Percentiles rank a stretch among this genome's conserved stretches.
Conservation (phyloP, 2,888 invertebrate genomes). For the Nipponacmea schrenckii region DNA sequence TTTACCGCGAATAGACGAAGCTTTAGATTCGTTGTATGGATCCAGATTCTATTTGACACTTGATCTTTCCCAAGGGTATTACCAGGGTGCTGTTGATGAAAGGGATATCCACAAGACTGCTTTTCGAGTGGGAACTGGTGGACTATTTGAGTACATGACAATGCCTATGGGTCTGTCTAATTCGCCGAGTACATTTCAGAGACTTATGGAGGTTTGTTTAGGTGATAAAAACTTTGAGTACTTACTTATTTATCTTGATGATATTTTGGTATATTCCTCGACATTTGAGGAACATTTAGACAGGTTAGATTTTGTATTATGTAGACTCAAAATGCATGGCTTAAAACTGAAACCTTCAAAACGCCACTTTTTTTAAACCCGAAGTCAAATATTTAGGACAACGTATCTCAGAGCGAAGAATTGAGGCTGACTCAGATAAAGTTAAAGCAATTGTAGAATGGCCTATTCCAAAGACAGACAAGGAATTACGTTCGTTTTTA, state of each 20-base stretch:
- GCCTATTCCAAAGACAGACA: not conserved
- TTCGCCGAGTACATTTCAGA: constrained; percentile 35
- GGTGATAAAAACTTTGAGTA: constrained; percentile 34
- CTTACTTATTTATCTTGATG: constrained; percentile 37
- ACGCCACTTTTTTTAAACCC: constrained; percentile 24
- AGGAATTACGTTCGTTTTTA: constrained; percentile 16
- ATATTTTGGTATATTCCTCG: constrained; percentile 34
- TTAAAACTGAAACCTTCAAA: constrained; percentile 33
- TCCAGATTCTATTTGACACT: constrained; percentile 20
- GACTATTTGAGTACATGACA: constrained; percentile 30
- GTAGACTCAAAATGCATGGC: constrained; percentile 14
- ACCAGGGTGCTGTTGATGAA: constrained; percentile 34
- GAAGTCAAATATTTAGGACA: constrained; percentile 23
- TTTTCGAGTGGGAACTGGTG: constrained; percentile 19
- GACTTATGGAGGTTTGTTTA: constrained; percentile 35
- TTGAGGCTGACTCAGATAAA: constrained; percentile 30
- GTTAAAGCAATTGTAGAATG: constrained; percentile 28
- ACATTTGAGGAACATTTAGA: constrained; percentile 26
- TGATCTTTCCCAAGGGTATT: constrained; percentile 37
- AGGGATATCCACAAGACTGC: constrained; percentile 37
- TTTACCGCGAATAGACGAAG: constrained; percentile 33
- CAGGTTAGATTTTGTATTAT: constrained; percentile 32
- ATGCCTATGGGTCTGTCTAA: constrained; percentile 39
- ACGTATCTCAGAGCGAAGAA: constrained; percentile 19
- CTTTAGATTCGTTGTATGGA: constrained; percentile 23